A percentile compares a stretch with the other conserved stretches of the same genome.
Evolutionary conservation across 1,140 invertebrate species (phyloP).

Genomic region (Brachionus rubens): DNA sequence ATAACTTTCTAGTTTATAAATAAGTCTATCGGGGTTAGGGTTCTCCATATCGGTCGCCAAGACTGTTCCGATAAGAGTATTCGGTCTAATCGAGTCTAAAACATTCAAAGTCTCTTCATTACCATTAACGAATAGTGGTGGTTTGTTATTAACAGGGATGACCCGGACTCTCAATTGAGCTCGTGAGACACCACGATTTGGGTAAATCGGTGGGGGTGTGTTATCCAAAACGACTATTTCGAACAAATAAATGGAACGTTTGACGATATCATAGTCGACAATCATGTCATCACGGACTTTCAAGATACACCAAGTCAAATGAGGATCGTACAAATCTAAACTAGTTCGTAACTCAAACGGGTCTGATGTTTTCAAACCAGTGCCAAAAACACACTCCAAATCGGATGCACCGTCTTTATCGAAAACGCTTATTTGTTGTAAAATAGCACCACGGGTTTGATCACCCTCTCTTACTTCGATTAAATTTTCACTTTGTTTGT

Average conservation of each 20-base stretch:
- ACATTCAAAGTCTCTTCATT: slow-evolving; percentile 40
- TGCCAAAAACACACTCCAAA: slow-evolving; percentile 18
- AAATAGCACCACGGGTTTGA: slow-evolving; percentile 17
- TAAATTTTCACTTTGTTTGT: slow-evolving; percentile 29
- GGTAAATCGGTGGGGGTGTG: not conserved
- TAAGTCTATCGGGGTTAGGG: slow-evolving; percentile 16
- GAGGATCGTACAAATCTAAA: slow-evolving; percentile 4
- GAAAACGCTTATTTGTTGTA: slow-evolving; percentile 29
- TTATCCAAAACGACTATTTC: slow-evolving; percentile 5
- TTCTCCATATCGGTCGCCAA: slow-evolving; percentile 46
- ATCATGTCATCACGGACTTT: slow-evolving; percentile 37
- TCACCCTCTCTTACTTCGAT: slow-evolving; percentile 30
- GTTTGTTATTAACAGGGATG: slow-evolving; percentile 25
- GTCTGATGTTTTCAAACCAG: slow-evolving; percentile 5
- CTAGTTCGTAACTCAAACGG: slow-evolving; percentile 28
- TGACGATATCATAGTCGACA: slow-evolving; percentile 38
- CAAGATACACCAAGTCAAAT: slow-evolving; percentile 23
- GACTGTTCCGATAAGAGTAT: slow-evolving; percentile 18
- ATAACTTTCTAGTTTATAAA: slow-evolving; percentile 24
- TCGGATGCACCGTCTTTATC: slow-evolving; percentile 33
- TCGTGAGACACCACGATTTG: slow-evolving; percentile 5
- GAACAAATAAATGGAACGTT: not conserved
- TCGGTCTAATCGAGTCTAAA: not conserved
- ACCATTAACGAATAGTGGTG: slow-evolving; percentile 29
- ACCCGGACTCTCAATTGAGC: slow-evolving; percentile 28